A percentile compares a stretch with the other conserved stretches of the same genome.
Conservation (phyloP, 2,888 invertebrate species). For the Pomacea canaliculata region DNA sequence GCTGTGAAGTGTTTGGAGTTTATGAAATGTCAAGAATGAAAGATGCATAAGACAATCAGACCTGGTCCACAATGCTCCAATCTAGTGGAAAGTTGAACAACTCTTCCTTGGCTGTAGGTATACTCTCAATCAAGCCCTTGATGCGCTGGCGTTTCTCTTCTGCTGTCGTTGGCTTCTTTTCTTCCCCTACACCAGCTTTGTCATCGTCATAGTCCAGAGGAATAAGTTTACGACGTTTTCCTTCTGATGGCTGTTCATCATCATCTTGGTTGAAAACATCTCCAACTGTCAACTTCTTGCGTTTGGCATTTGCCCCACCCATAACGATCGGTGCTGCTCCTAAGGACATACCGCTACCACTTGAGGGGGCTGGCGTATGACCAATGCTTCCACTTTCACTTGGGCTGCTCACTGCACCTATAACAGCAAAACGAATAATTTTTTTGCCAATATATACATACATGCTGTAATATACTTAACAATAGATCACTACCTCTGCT, state of each 20-base stretch:
- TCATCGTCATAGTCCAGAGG: constrained; percentile 64
- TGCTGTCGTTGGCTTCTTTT: constrained; percentile 61
- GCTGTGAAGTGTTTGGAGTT: too few relatives aligned
- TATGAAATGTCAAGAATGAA: too few relatives aligned
- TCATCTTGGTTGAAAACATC: constrained; percentile 90
- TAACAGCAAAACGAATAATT: not conserved
- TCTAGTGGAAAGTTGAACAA: constrained; percentile 95
- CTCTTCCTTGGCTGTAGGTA: constrained; percentile 96
- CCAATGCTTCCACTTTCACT: constrained; percentile 2
- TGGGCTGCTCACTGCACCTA: constrained; percentile 29
- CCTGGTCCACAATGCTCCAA: constrained; percentile 84
- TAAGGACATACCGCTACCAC: constrained; percentile 10
- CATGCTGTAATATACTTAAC: too few relatives aligned
- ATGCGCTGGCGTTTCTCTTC: constrained; percentile 97
- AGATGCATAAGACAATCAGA: constrained; percentile 51
- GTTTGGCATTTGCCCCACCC: constrained; percentile 42
- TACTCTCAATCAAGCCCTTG: constrained; percentile 96
- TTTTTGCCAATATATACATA: too few relatives aligned
- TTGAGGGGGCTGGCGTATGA: constrained; percentile 23
- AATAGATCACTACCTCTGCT: too few relatives aligned
- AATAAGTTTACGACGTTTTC: constrained; percentile 81
- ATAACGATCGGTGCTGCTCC: not conserved
- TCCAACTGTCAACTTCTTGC: constrained; percentile 84
- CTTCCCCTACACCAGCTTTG: constrained; percentile 34
- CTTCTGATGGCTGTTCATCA: constrained; percentile 65